Base-by-base conservation (phyloP, 2,888 invertebrate genomes). In the Patella depressa region DNA sequence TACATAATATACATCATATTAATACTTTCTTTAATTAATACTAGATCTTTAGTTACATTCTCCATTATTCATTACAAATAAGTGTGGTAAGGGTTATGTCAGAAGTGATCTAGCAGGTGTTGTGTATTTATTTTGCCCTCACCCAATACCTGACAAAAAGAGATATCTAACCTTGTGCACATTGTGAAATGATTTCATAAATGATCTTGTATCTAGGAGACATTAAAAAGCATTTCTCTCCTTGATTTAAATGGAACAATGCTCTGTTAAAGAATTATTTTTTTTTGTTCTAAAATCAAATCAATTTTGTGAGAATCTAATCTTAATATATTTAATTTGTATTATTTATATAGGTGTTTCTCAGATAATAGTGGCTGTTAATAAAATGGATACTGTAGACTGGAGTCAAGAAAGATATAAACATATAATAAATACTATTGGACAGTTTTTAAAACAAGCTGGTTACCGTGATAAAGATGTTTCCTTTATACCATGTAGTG, bases 371-470 rank as follows among this genome's bases (percentile, higher is more conserved):
- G 98, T 99, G 1, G 98, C 97, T 55, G 95, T 99, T 24, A 99
- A 99, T 91, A 99, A 99, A 93, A 93, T 99, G 90, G 99, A 99
- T 90, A 99, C 98, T 0, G 96, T 96, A 0, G 95, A 95, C 77
- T 99, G 99, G 99, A 95, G 96, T 2, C 93, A 96, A 89, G 95
- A 95, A 11, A 94, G 99, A 84, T 99, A 97, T 91, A 94, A 95
- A 85, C 97, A 98, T 89, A 97, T 99, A 80, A 94, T 94, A 0
- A 93, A 93, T 76, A 97, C 97, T 91, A 93, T 99, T 72, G 95
- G 94, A 85, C 90, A 93, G 14, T 92, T 92, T 82, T 84, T 99
- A 45, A 97, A 96, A 91, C 96, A 97, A 92, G 97, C 96, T 24
- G 98, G 98, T 1, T 98, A 96, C 90, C 95, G 96, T 89, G 97